These are phyloP conservation scores for Dryomyza anilis DNA, from an alignment of 2,888 invertebrate genomes.

Conservation along the genomic window DNA sequence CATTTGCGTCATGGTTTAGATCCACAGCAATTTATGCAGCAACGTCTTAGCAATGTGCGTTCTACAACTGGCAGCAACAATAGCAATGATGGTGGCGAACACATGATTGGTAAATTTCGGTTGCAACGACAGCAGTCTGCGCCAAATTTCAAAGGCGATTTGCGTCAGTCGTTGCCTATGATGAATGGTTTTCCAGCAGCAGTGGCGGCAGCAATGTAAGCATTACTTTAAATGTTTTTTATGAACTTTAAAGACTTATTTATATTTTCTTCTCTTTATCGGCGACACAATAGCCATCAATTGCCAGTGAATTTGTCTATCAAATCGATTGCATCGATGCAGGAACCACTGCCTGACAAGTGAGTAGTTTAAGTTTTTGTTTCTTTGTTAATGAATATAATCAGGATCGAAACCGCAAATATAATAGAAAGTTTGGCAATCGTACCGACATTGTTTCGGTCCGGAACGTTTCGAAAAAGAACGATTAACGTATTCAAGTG, in stretches of 20 bases:
- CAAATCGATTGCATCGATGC: slow-evolving; percentile 49
- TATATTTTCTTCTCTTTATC: too few species aligned
- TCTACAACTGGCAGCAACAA: slow-evolving; percentile 15
- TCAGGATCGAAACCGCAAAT: too few species aligned
- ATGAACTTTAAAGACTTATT: too few species aligned
- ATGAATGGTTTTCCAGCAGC: slow-evolving; percentile 37
- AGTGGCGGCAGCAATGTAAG: slow-evolving; percentile 41
- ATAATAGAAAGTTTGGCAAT: too few species aligned
- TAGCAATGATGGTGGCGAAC: slow-evolving; percentile 25
- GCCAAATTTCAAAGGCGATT: slow-evolving; percentile 11
- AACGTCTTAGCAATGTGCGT: slow-evolving; percentile 20
- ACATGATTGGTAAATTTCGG: too few species aligned
- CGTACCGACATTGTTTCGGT: too few species aligned
- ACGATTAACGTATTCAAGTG: too few species aligned
- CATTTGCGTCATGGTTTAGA: neutral
- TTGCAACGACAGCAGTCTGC: too few species aligned
- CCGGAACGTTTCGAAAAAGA: too few species aligned
- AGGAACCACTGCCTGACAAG: slow-evolving; percentile 49
- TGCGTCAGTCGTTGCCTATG: slow-evolving; percentile 12
- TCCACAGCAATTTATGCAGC: slow-evolving; percentile 29
- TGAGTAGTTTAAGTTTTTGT: too few species aligned
- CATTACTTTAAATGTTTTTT: slow-evolving; percentile 10
- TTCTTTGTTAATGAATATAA: too few species aligned
- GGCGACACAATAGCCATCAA: too few species aligned
- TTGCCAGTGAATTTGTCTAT: slow-evolving; percentile 57